Percentiles rank a stretch among this genome's conserved stretches.
Conservation (phyloP, 2,113 vertebrate genomes). For the Malaclemys terrapin region DNA sequence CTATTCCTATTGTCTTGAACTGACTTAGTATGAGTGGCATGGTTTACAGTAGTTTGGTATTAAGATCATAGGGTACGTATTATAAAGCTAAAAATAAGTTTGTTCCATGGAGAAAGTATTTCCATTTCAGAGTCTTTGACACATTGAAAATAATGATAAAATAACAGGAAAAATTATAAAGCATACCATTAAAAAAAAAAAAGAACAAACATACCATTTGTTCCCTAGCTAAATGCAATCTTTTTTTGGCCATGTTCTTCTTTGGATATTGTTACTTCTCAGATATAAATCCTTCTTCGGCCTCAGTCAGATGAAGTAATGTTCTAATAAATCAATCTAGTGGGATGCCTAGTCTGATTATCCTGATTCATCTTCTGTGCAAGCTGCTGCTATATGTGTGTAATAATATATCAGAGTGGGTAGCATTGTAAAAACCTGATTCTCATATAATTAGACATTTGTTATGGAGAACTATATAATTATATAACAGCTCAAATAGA, state of each 20-base stretch:
- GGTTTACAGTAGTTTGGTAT: not conserved
- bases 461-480: slow-evolving; percentile 25
- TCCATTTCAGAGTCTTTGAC: slow-evolving; percentile 60
- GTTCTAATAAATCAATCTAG: slow-evolving; percentile 31
- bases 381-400: slow-evolving; percentile 15
- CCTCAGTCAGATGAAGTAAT: slow-evolving; percentile 21
- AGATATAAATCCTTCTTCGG: slow-evolving; percentile 8
- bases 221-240: slow-evolving; percentile 42
- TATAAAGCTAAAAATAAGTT: slow-evolving; percentile 36
- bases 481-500: not conserved
- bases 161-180: slow-evolving; percentile 31
- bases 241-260: slow-evolving; percentile 19
- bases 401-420: slow-evolving; percentile 35
- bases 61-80: not conserved
- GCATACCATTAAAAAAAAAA: not conserved
- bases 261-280: not conserved
- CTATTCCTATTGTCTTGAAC: not conserved
- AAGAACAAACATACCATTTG: slow-evolving; percentile 49
- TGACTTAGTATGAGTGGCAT: not conserved
- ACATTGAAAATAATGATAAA: slow-evolving; percentile 38
- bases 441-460: slow-evolving; percentile 51
- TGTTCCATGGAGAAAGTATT: not conserved
- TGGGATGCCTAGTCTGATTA: slow-evolving; percentile 41
- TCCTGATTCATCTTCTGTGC: slow-evolving; percentile 34
- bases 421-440: slow-evolving; percentile 9